Base-by-base conservation (phyloP, 2,113 vertebrate genomes). In the Lophotis ruficrista region DNA sequence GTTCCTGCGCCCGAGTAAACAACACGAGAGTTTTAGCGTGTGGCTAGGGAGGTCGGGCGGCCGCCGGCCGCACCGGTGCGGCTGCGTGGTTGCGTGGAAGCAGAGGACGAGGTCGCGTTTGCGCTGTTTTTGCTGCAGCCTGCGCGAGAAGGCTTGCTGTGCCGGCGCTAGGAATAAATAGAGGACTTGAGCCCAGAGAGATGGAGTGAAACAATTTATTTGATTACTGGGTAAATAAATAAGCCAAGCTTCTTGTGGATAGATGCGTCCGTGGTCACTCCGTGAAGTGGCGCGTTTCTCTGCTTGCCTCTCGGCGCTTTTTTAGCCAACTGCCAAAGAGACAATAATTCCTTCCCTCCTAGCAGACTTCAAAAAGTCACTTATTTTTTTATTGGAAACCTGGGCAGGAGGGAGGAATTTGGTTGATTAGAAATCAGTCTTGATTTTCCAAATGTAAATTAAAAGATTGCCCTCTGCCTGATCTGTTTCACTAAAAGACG, bases 1-100 rank as follows among this genome's bases (percentile, higher is more conserved):
- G 0, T 2, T 30, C 30, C 79, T 35, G 18, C 24, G 2, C 48
- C 4, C 1, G 8, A 56, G 45, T 3, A 1, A 12, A 19, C 0
- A 6, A 2, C 57, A 6, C 1, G 0, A 11, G 9, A 4, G 4
- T n/a, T 8, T 38, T 5, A 3, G n/a, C 0, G 3, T 1, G 70
- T 2, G 6, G 35, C 25, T 31, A 1, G 33, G 9, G 4, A 25
- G 71, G 28, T 18, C 45, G 7, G 77, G 61, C 33, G 4, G 8
- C 8, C 3, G 6, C 45, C 0, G 2, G 10, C 23, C 1, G 21
- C 23, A 1, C 19, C 1, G 12, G 22, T 43, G 84, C 6, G 5
- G 30, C 14, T 4, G 53, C 1, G 19, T 5, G 41, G 80, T 7
- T 12, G 6, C 3, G 56, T 9, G 66, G 71, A 12, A 31, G 51